phyloP scores from a whole-genome alignment of 2,888 invertebrate species.

The Magallana nippona region DNA sequence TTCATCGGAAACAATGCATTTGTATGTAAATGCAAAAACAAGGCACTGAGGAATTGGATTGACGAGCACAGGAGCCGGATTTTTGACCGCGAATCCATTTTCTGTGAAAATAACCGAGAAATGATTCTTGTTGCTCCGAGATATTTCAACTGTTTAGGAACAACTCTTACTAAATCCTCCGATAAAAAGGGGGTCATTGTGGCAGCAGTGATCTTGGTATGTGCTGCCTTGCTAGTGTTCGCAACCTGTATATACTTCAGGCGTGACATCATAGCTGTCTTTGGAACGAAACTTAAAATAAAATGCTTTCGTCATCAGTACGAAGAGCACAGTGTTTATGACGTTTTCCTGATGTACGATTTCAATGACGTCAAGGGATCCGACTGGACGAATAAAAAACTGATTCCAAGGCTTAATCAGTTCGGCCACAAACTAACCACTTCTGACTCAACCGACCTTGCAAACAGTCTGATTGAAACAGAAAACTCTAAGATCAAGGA shows the following conservation, averaged over 20 bases:
- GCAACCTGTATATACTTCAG: slow-evolving; percentile 52
- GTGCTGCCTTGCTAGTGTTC: slow-evolving; percentile 47
- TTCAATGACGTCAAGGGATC: slow-evolving; percentile 56
- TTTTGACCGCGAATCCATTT: slow-evolving; percentile 50
- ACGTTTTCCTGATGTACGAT: slow-evolving; percentile 58
- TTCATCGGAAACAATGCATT: slow-evolving; percentile 55
- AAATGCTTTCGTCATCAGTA: slow-evolving; percentile 51
- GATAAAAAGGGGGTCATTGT: not conserved
- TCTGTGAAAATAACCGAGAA: slow-evolving; percentile 44
- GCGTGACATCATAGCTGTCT: slow-evolving; percentile 55
- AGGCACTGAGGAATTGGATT: slow-evolving; percentile 56
- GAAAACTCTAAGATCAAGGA: slow-evolving; percentile 50
- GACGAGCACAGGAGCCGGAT: slow-evolving; percentile 51
- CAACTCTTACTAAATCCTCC: not conserved
- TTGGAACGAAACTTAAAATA: slow-evolving; percentile 53
- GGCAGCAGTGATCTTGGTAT: slow-evolving; percentile 44
- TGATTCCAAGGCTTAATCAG: slow-evolving; percentile 53
- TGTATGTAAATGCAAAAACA: slow-evolving; percentile 56
- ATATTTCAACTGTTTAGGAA: slow-evolving; percentile 25
- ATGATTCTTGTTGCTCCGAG: slow-evolving; percentile 9
- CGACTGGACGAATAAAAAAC: slow-evolving; percentile 51
- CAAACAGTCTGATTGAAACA: slow-evolving; percentile 2
- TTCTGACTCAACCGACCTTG: slow-evolving; percentile 38
- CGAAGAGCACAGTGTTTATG: slow-evolving; percentile 54
- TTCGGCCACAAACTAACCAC: slow-evolving; percentile 41